Evolutionary conservation across 2,113 vertebrate genomes (phyloP), one percentile per base, ranked within the genome.

Genomic region (Neomonachus schauinslandi): DNA sequence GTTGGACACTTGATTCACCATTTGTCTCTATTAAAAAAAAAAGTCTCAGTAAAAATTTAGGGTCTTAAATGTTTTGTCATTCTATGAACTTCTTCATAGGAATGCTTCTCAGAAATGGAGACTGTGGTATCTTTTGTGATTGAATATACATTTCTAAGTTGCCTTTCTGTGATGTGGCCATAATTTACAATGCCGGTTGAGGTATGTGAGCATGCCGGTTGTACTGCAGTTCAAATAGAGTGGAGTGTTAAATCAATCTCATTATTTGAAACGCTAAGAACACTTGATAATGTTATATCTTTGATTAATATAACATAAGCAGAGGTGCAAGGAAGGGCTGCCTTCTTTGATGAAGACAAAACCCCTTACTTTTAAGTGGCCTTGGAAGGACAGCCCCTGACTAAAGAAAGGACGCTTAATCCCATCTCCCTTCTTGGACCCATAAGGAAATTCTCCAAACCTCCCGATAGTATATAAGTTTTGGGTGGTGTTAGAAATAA

Each of bases 401-500:
- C 12, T 19, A 39, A 69, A 95, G 33, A 31, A 53, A 88, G 22
- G 81, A 77, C 10, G 84, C 86, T 55, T 72, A 77, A 72, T 49
- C 28, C 63, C 36, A 28, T 63, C 31, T 91, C 55, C 16, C 5
- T 81, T 7, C 92, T 94, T 46, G 8, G 49, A 59, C 13, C 31
- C n/a, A 7, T 79, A 77, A 51, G 46, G 85, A 88, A 89, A 71
- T 71, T 89, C 77, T 88, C 21, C 49, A 91, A 42, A 59, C 1
- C 11, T 65, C n/a, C 49, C 69, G 3, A 63, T n/a, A 88, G 15
- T 55, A 36, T 61, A 0, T 89, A 92, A 90, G 8, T 82, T 91
- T 95, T 93, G 57, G 46, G 15, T 93, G 65, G 18, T 81, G 61
- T 95, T 91, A 91, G 85, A 94, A 95, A 90, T 80, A 80, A 83